Evolutionary conservation across 1,140 invertebrate species (phyloP).

Genomic region (Antheraea mylitta): DNA sequence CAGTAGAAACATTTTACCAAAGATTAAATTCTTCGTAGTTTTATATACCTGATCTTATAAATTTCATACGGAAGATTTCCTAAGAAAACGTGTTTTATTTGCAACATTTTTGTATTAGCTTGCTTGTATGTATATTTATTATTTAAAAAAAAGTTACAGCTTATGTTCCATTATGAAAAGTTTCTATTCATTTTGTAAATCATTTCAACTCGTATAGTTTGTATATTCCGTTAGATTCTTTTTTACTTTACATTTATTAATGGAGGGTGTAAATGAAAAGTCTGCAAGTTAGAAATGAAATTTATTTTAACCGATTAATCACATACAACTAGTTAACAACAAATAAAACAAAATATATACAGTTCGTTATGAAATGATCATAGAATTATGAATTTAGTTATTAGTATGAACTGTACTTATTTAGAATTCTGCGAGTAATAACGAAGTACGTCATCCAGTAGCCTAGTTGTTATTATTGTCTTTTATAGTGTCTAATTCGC

Average conservation of each 20-base stretch:
- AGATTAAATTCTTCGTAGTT: no score
- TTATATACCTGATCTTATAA: no score
- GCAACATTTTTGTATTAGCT: no score
- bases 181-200: neutral
- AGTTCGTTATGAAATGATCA: constrained; percentile 20
- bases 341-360: constrained; percentile 26
- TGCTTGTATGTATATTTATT: no score
- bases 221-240: no score
- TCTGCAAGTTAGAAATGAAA: neutral
- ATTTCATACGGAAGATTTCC: no score
- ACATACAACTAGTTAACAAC: constrained; percentile 74
- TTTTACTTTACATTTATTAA: no score
- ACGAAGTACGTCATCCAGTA: neutral
- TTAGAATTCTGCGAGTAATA: neutral
- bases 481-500: constrained; percentile 31
- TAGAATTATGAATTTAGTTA: constrained; percentile 17
- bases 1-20: neutral
- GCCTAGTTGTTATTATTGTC: constrained; percentile 6
- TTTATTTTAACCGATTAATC: constrained; percentile 9
- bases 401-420: constrained; percentile 20
- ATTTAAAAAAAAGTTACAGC: no score
- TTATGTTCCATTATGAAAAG: no score
- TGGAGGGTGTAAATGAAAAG: neutral
- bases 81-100: no score
- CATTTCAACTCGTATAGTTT: no score